Conservation (phyloP, 2,797 vertebrate species). For the Hylomyscus alleni region DNA sequence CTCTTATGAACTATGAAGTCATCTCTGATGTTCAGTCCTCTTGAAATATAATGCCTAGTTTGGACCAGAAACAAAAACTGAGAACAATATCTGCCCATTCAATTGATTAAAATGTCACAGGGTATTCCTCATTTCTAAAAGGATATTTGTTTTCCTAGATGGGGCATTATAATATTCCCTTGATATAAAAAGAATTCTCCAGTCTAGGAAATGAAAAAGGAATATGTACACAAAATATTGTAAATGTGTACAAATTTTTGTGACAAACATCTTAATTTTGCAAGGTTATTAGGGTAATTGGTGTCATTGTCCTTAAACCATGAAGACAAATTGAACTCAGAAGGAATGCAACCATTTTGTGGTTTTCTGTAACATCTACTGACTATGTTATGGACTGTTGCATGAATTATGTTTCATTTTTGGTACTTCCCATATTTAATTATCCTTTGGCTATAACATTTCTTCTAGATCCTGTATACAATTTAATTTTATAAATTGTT, state of each 20-base stretch:
- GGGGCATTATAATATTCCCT: neutral
- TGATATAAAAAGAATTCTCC: neutral
- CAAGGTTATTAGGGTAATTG: neutral
- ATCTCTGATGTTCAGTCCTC: neutral
- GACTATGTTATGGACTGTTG: neutral
- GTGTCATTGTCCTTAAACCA: neutral
- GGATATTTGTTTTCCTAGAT: neutral
- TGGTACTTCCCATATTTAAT: neutral
- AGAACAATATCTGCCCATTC: constrained; percentile 3
- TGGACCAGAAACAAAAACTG: neutral
- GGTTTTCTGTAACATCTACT: neutral
- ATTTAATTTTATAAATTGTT: neutral
- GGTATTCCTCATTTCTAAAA: neutral
- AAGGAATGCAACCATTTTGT: neutral
- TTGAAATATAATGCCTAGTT: neutral
- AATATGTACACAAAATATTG: neutral
- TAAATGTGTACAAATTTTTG: neutral
- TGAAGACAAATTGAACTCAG: neutral
- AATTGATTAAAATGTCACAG: neutral
- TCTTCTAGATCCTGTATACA: neutral
- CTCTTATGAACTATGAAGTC: constrained; percentile 3
- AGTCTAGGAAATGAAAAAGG: constrained; percentile 28
- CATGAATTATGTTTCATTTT: neutral
- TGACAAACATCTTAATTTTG: neutral
- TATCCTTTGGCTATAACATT: neutral